A percentile compares a stretch with the other conserved stretches of the same genome.
phyloP scores from a whole-genome alignment of 2,113 vertebrate species.

The Semnornis frantzii region DNA sequence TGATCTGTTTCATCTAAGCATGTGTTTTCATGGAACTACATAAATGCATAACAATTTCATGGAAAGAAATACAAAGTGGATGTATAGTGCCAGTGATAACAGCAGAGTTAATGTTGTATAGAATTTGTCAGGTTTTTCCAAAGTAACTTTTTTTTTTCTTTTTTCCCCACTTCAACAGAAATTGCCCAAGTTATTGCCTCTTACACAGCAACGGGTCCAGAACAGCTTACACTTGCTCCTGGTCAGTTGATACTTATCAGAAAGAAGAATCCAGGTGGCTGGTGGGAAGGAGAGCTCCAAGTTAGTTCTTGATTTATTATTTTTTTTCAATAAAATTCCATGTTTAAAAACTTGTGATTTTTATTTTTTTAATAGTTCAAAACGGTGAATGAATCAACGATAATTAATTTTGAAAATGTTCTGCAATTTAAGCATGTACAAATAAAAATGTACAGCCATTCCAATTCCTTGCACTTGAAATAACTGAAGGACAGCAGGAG shows the following conservation, averaged over 20 bases:
- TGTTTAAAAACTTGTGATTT: not conserved
- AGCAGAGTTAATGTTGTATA: not conserved
- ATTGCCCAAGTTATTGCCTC: constrained; percentile 97
- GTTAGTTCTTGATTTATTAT: constrained; percentile 64
- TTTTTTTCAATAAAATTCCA: not conserved
- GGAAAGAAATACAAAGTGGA: not conserved
- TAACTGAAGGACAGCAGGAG: not conserved
- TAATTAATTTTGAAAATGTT: not conserved
- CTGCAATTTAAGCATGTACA: not conserved
- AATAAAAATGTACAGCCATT: not conserved
- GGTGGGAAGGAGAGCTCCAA: constrained; percentile 99
- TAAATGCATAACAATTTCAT: not conserved
- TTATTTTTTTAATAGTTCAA: not conserved
- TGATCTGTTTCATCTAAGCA: not conserved
- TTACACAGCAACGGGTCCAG: constrained; percentile 92
- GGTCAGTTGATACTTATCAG: constrained; percentile 97
- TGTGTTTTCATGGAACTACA: not conserved
- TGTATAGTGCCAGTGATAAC: not conserved
- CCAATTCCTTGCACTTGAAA: not conserved
- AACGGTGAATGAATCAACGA: not conserved
- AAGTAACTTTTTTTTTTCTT: not conserved
- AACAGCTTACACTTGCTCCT: constrained; percentile 95
- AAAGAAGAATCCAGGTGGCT: constrained; percentile 98
- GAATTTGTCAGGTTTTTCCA: not conserved
- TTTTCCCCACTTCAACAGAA: constrained; percentile 77